Percentiles rank a stretch among this genome's conserved stretches.
Conservation (phyloP, 2,888 invertebrate species). For the Diplazon laetatorius region DNA sequence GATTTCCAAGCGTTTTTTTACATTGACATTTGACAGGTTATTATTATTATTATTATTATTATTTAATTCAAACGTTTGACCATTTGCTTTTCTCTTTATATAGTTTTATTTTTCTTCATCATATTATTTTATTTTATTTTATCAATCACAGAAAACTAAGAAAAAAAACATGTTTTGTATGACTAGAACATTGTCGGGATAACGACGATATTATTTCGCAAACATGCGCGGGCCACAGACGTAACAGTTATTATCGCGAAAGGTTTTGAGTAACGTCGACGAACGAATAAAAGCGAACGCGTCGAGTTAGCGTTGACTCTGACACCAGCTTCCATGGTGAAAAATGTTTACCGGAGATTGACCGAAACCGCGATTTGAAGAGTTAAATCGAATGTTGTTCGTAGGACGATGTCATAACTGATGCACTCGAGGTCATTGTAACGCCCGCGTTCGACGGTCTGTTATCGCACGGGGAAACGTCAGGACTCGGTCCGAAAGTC, state of each 20-base stretch:
- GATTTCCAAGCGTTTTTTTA: neutral
- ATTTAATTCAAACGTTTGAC: too few species aligned
- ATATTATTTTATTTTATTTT: too few species aligned
- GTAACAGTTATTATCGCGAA: constrained; percentile 47
- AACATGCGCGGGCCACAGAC: constrained; percentile 47
- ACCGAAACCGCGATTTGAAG: constrained; percentile 15
- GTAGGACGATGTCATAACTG: neutral
- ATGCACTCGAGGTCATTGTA: constrained; percentile 55
- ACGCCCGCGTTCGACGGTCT: constrained; percentile 58
- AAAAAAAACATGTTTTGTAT: too few species aligned
- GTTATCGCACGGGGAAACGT: constrained; percentile 51
- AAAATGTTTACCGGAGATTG: constrained; percentile 11
- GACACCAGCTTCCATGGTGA: constrained; percentile 74
- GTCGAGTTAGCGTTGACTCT: constrained; percentile 64
- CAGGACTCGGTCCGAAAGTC: constrained; percentile 21
- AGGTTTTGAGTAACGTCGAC: constrained; percentile 1
- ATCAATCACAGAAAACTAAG: too few species aligned
- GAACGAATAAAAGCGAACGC: constrained; percentile 42
- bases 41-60: too few species aligned
- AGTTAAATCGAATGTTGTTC: neutral
- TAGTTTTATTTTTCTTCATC: too few species aligned
- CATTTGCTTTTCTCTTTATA: too few species aligned
- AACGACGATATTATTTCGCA: constrained; percentile 58
- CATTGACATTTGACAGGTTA: too few species aligned
- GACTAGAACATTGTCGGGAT: constrained; percentile 57